Evolutionary conservation across 2,797 vertebrate genomes (phyloP), one percentile per base, ranked within the genome.

Genomic region (Microcaecilia unicolor): DNA sequence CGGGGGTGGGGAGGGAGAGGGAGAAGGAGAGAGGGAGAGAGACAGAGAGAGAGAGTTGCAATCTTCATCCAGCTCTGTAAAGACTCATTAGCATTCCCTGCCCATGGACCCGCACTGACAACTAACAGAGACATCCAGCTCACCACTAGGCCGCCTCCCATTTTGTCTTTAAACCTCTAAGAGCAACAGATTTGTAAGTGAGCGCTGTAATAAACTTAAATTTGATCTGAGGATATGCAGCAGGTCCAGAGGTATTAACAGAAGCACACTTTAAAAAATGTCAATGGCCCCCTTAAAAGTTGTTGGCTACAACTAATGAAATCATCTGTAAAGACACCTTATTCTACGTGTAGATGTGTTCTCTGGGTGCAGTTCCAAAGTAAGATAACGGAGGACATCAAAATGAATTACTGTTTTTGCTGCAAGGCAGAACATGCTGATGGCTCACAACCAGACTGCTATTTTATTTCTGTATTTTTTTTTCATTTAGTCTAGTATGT

Each of bases 111-210:
- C 78, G 72, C 69, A 63, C 82, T 93, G 91, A 89, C 88, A 92
- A 88, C 83, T 92, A 90, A 90, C 90, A 93, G 90, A 94, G 89
- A 90, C 89, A 88, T 87, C 87, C 84, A 87, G 78, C 80, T 86
- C 84, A 76, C 82, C 81, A 78, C 76, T 68, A 72, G 83, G 78
- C 81, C 62, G 74, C 64, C 63, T 63, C 70, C 80, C 41, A 71
- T 85, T 84, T 87, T 86, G 83, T 87, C 76, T 76, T 34, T 61
- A 59, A 48, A 66, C 74, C 67, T 78, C 79, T 77, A 64, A 72
- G 76, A 85, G 81, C 73, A 74, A 67, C 72, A 67, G 70, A 76
- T 76, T 80, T 60, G 66, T 80, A 67, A 19, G 70, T 76, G 72
- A 74, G 77, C 34, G 40, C 45, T 54, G 44, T 10, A 55, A 55